These are phyloP conservation scores for Neolamprologus caudopunctatus DNA, from an alignment of 2,113 vertebrate species.

Conservation along the genomic window DNA sequence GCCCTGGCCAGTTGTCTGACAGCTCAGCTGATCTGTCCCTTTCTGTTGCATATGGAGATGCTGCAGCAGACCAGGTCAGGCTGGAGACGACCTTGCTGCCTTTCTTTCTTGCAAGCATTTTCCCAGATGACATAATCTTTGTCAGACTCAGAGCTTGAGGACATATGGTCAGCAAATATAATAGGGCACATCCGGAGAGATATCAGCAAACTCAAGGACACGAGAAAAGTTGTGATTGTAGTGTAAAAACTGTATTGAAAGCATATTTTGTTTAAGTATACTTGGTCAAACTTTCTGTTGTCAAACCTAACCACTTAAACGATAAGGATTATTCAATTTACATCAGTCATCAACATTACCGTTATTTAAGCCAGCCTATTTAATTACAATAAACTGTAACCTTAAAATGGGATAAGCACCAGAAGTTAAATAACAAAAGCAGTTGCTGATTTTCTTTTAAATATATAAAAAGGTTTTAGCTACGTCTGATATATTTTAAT, in stretches of 20 bases:
- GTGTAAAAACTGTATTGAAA: not conserved
- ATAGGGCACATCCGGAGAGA: slow-evolving; percentile 4
- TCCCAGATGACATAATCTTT: not conserved
- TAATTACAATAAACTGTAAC: not conserved
- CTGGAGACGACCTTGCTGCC: slow-evolving; percentile 4
- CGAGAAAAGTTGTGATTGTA: not conserved
- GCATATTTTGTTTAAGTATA: not conserved
- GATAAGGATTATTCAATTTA: not conserved
- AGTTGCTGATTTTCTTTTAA: not conserved
- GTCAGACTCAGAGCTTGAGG: not conserved
- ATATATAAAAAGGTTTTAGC: not conserved
- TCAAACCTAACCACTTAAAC: not conserved
- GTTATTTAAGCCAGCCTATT: not conserved
- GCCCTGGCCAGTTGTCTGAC: not conserved
- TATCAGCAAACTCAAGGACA: not conserved
- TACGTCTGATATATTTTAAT: not conserved
- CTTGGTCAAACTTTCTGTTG: not conserved
- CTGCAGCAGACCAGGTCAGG: not conserved
- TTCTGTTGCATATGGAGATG: not conserved
- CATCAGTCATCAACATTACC: not conserved
- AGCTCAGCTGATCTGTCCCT: not conserved
- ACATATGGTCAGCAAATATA: slow-evolving; percentile 15
- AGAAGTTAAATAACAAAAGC: not conserved
- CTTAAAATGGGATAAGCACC: not conserved
- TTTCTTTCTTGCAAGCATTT: slow-evolving; percentile 2